Evolutionary conservation across 2,888 invertebrate species (phyloP).

Genomic region (Bembecia ichneumoniformis): DNA sequence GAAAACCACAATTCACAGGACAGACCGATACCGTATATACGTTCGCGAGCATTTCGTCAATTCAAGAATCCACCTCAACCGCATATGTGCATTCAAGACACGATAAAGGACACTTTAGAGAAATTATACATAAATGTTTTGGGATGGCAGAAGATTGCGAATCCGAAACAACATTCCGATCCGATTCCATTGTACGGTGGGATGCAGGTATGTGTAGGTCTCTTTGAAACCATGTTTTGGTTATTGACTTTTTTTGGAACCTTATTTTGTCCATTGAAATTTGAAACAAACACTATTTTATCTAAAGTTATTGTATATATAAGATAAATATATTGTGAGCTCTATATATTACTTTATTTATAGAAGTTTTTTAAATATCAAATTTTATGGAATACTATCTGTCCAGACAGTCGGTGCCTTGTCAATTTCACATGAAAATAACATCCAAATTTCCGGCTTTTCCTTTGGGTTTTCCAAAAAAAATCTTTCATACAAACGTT

Average conservation of each 20-base stretch:
- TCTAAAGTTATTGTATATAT: not conserved
- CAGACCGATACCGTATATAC: constrained; percentile 70
- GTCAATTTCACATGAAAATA: no score
- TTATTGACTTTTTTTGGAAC: not conserved
- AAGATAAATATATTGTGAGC: no score
- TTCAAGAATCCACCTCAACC: constrained; percentile 84
- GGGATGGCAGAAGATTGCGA: constrained; percentile 81
- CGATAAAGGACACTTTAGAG: constrained; percentile 71
- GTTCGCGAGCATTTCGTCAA: constrained; percentile 75
- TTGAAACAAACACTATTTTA: constrained; percentile 1
- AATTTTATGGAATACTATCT: no score
- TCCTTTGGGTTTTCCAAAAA: no score
- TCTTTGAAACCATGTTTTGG: constrained; percentile 6
- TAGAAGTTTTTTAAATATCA: no score
- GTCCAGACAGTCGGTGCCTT: no score
- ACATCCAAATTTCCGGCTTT: no score
- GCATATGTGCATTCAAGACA: constrained; percentile 80
- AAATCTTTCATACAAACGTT: no score
- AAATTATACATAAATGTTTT: constrained; percentile 78
- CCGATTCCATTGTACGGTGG: constrained; percentile 81
- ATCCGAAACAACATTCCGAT: constrained; percentile 76
- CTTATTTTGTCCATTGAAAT: not conserved
- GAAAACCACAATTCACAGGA: constrained; percentile 56
- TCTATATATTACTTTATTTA: no score
- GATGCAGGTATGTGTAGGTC: constrained; percentile 70